phyloP scores from a whole-genome alignment of 2,888 invertebrate genomes.

The Alviniconcha strummeri region DNA sequence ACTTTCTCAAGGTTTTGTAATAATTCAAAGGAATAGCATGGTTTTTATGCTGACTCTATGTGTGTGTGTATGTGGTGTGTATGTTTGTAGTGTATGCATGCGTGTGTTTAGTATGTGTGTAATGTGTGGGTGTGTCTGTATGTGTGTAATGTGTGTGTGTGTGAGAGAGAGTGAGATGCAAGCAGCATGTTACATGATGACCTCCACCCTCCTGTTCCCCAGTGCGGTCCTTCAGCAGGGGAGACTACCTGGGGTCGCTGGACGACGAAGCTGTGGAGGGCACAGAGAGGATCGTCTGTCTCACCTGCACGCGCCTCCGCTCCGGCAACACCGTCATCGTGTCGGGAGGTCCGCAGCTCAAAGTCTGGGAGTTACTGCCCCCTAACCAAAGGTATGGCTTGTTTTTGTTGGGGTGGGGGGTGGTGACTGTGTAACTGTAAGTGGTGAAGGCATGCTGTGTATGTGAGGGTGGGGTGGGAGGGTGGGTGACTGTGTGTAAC shows the following conservation, averaged over 20 bases:
- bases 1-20: neutral
- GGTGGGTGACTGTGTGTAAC: neutral
- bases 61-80: neutral
- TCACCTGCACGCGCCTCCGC: slow-evolving; percentile 44
- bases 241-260: slow-evolving; percentile 55
- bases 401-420: too few relatives aligned
- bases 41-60: neutral
- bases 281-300: slow-evolving; percentile 59
- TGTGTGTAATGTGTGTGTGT: neutral
- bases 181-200: too few relatives aligned
- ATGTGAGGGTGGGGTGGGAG: neutral
- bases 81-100: neutral
- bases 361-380: slow-evolving; percentile 51
- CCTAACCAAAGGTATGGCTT: slow-evolving; percentile 4
- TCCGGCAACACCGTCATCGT: slow-evolving; percentile 48
- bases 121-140: neutral
- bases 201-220: neutral
- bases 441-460: neutral
- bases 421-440: neutral
- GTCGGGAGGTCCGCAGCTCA: slow-evolving; percentile 63
- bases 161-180: neutral
- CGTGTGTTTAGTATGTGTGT: neutral
- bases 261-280: slow-evolving; percentile 57
- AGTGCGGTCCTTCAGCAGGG: slow-evolving; percentile 46
- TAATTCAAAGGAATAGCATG: neutral